Percentiles rank a stretch among this genome's conserved stretches.
Conservation (phyloP, 1,140 invertebrate genomes). For the Chlorops oryzae region DNA sequence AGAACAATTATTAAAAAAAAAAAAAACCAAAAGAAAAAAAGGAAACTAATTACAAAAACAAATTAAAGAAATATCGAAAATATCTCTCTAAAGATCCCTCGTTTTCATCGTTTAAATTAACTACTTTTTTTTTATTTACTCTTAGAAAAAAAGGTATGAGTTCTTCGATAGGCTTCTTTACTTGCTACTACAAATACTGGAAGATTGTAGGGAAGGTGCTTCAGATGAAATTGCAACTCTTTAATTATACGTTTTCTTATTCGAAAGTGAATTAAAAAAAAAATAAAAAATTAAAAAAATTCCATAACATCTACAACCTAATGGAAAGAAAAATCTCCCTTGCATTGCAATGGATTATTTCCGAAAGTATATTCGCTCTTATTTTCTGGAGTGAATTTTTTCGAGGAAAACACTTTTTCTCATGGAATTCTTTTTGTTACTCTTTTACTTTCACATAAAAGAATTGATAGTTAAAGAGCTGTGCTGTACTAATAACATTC, state of each 20-base stretch:
- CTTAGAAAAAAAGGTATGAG: not conserved
- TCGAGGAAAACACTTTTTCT: not conserved
- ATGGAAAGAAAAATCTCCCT: not conserved
- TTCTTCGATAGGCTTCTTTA: slow-evolving; percentile 2
- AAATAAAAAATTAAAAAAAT: not conserved
- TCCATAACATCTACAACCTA: not conserved
- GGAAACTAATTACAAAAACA: not conserved
- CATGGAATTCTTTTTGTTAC: not conserved
- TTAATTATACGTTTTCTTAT: not conserved
- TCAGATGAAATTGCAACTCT: not conserved
- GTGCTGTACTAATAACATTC: no score
- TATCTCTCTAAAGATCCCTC: not conserved
- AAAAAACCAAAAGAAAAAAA: not conserved
- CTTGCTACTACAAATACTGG: slow-evolving; percentile 5
- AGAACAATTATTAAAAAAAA: not conserved
- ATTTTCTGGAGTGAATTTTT: not conserved
- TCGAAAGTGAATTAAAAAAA: not conserved
- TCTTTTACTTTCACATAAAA: not conserved
- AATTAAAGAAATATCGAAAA: not conserved
- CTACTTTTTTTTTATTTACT: not conserved
- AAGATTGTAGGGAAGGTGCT: not conserved
- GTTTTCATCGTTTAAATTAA: not conserved
- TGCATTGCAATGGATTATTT: not conserved
- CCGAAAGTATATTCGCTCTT: not conserved
- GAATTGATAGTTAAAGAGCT: no score